Evolutionary conservation across 1,140 invertebrate species (phyloP).

Genomic region (Orussus abietinus): DNA sequence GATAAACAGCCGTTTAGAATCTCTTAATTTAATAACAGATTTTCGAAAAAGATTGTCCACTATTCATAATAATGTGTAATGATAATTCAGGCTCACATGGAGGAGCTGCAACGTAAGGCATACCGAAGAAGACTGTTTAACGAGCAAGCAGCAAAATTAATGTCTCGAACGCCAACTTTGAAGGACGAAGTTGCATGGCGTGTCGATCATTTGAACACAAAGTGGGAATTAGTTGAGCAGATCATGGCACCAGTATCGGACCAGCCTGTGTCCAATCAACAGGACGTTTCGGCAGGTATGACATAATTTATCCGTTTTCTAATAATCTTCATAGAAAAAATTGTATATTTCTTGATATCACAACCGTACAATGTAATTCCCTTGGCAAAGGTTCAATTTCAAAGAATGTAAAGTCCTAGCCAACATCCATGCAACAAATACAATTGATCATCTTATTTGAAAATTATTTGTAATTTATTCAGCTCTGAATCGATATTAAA

Average conservation of each 20-base stretch:
- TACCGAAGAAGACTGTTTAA: slow-evolving; percentile 71
- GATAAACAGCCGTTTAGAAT: too few relatives aligned
- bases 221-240: slow-evolving; percentile 70
- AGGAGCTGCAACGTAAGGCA: slow-evolving; percentile 67
- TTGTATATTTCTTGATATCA: too few relatives aligned
- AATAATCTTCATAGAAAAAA: background rate
- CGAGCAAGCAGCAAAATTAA: slow-evolving; percentile 71
- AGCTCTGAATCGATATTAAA: slow-evolving; percentile 1
- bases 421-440: too few relatives aligned
- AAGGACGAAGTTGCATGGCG: slow-evolving; percentile 74
- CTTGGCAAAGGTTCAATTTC: too few relatives aligned
- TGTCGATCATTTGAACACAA: slow-evolving; percentile 67
- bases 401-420: too few relatives aligned
- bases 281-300: slow-evolving; percentile 52
- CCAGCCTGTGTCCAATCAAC: slow-evolving; percentile 43
- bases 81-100: slow-evolving; percentile 64
- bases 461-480: slow-evolving; percentile 8
- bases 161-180: slow-evolving; percentile 66
- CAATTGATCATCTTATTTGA: too few relatives aligned
- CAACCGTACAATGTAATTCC: too few relatives aligned
- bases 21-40: slow-evolving; percentile 1
- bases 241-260: slow-evolving; percentile 54
- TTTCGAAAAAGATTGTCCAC: background rate
- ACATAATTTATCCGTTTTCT: too few relatives aligned
- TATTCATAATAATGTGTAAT: background rate